Conservation (phyloP, 2,888 invertebrate species). For the Diaprepes abbreviatus region DNA sequence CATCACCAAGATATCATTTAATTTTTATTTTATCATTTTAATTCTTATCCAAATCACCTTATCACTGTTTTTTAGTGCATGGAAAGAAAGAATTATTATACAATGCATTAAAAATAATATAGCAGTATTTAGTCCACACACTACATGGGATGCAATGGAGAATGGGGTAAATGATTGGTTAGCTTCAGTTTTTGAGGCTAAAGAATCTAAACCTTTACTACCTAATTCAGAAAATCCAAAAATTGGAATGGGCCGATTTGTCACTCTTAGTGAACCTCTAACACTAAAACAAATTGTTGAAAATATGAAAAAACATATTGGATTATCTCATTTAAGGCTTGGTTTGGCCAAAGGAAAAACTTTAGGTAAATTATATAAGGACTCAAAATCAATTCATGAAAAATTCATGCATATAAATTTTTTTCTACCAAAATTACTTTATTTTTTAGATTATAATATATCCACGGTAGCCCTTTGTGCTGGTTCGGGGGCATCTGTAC, state of each 20-base stretch:
- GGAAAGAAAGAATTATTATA: slow-evolving; percentile 86
- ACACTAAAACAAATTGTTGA: slow-evolving; percentile 75
- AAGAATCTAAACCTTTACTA: slow-evolving; percentile 55
- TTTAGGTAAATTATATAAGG: no score
- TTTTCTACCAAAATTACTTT: no score
- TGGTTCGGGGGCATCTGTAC: slow-evolving; percentile 87
- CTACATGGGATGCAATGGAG: slow-evolving; percentile 85
- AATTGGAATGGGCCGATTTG: slow-evolving; percentile 72
- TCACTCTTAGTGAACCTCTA: slow-evolving; percentile 69
- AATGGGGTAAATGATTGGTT: slow-evolving; percentile 96
- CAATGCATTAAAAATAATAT: slow-evolving; percentile 87
- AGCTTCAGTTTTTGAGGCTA: slow-evolving; percentile 74
- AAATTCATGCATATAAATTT: no score
- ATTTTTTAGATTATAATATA: slow-evolving; percentile 67
- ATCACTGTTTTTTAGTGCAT: slow-evolving; percentile 73
- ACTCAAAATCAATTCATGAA: no score
- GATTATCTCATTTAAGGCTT: slow-evolving; percentile 79
- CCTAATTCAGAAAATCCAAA: slow-evolving; percentile 64
- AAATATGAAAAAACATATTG: slow-evolving; percentile 78
- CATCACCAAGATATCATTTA: no score
- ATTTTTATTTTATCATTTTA: no score
- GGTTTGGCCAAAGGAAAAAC: slow-evolving; percentile 72
- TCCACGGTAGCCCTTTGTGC: slow-evolving; percentile 86
- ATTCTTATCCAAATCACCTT: no score
- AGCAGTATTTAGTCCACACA: slow-evolving; percentile 94